Evolutionary conservation across 2,797 vertebrate genomes (phyloP).

Genomic region (Tauraco hartlaubi): DNA sequence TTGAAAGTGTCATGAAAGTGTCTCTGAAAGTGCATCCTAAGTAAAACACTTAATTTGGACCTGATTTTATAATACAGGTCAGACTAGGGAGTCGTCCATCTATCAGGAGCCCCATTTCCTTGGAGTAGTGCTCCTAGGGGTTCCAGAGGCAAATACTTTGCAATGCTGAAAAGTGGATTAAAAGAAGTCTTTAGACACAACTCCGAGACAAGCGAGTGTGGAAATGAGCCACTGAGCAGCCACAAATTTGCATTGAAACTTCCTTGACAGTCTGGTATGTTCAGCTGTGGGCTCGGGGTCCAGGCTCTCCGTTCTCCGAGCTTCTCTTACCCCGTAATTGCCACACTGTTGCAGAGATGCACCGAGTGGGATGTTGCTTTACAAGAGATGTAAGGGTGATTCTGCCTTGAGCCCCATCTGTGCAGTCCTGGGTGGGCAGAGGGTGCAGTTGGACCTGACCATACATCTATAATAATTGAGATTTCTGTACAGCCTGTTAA

Average conservation of each 20-base stretch:
- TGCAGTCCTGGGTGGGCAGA: neutral
- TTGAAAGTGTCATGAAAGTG: neutral
- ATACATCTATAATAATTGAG: neutral
- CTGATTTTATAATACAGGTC: neutral
- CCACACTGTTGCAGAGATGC: fast-evolving
- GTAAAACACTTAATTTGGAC: neutral
- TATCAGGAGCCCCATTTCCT: neutral
- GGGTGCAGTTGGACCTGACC: neutral
- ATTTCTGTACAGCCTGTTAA: neutral
- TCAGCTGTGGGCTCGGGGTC: neutral
- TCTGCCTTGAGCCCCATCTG: neutral
- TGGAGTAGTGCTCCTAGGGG: neutral
- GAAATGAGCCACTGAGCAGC: neutral
- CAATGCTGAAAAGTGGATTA: neutral
- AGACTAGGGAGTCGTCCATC: neutral
- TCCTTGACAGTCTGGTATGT: neutral
- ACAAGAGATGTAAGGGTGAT: neutral
- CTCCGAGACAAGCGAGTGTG: neutral
- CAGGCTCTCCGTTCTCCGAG: neutral
- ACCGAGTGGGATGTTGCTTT: neutral
- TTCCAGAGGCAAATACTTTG: neutral
- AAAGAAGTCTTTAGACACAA: neutral
- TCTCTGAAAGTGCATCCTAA: neutral
- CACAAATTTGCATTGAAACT: constrained; percentile 28
- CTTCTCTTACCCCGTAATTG: neutral